A percentile compares a stretch with the other conserved stretches of the same genome.
These are phyloP conservation scores for Phataginus tetradactyla DNA, from an alignment of 2,797 vertebrate genomes.

Conservation along the genomic window DNA sequence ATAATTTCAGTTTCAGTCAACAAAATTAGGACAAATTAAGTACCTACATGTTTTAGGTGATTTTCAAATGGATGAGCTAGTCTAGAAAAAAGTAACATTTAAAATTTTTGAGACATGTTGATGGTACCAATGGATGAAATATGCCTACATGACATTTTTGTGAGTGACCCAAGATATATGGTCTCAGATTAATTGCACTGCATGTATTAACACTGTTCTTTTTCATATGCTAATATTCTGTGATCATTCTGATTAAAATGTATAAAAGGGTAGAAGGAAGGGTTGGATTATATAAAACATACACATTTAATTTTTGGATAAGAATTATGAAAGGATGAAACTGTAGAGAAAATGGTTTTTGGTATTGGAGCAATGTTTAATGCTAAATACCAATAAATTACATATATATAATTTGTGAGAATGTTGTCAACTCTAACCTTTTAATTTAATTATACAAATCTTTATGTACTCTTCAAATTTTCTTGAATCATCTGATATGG, in stretches of 20 bases:
- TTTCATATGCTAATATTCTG: neutral
- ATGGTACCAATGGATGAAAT: neutral
- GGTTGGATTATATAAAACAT: neutral
- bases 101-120: neutral
- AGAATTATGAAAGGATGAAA: neutral
- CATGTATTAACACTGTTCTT: neutral
- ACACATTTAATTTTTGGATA: neutral
- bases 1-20: neutral
- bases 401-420: neutral
- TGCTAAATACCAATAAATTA: neutral
- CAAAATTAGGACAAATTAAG: neutral
- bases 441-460: neutral
- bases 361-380: neutral
- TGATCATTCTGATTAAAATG: neutral
- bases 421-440: neutral
- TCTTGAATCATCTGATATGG: neutral
- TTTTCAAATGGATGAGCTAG: neutral
- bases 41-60: neutral
- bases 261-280: neutral
- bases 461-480: neutral
- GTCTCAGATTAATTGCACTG: neutral
- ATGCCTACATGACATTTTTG: neutral
- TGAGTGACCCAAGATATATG: neutral
- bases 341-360: neutral
- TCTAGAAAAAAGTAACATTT: neutral